Conservation (phyloP, 2,797 vertebrate genomes). For the Amblyraja radiata region DNA sequence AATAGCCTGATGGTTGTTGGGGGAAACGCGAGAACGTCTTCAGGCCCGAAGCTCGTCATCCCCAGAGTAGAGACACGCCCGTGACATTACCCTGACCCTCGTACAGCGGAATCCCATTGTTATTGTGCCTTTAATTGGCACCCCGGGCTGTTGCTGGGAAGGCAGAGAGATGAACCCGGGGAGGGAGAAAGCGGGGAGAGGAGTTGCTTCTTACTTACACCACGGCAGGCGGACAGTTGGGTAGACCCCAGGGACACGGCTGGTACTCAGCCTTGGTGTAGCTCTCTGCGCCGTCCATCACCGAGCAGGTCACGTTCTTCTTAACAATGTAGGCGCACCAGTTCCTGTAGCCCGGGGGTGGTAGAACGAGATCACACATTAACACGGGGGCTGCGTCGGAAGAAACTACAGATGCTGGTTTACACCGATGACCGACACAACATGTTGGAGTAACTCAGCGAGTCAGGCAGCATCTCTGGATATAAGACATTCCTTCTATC, state of each 20-base stretch:
- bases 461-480: too few relatives aligned
- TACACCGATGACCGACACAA: too few relatives aligned
- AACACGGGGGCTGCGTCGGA: background rate
- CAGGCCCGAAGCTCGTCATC: background rate
- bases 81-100: background rate
- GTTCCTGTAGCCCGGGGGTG: conserved; percentile 62
- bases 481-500: too few relatives aligned
- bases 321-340: conserved; percentile 92
- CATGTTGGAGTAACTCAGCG: too few relatives aligned
- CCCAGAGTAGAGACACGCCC: background rate
- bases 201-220: conserved; percentile 68
- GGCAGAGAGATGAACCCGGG: background rate
- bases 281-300: conserved; percentile 74
- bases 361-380: background rate
- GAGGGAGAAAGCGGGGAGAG: background rate
- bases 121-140: background rate
- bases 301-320: conserved; percentile 84
- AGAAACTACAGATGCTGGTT: too few relatives aligned
- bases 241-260: conserved; percentile 63
- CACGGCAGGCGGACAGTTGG: conserved; percentile 71
- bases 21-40: background rate
- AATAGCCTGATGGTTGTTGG: too few relatives aligned
- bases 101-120: background rate
- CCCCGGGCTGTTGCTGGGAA: too few relatives aligned
- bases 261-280: conserved; percentile 71